Conservation (phyloP, 2,113 vertebrate genomes). For the Colius striatus region DNA sequence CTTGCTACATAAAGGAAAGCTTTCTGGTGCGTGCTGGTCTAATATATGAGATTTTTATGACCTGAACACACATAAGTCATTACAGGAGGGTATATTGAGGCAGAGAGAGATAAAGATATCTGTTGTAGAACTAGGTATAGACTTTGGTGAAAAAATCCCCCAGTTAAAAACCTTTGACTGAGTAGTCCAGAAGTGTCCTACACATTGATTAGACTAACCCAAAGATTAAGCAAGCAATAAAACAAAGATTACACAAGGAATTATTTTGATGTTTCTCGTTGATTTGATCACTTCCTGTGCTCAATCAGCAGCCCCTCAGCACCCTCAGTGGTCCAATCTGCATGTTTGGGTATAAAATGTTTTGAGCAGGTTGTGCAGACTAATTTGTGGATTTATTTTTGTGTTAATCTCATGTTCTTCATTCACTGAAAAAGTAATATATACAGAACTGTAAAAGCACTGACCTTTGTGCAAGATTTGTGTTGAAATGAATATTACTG, state of each 20-base stretch:
- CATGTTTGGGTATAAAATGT: not conserved
- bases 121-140: not conserved
- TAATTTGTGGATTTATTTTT: not conserved
- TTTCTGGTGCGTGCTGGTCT: not conserved
- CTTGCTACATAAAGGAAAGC: not conserved
- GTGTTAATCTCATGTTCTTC: not conserved
- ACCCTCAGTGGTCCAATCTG: not conserved
- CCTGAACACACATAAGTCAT: not conserved
- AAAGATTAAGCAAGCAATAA: not conserved
- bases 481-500: not conserved
- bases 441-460: not conserved
- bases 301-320: not conserved
- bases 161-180: not conserved
- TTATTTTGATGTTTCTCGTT: not conserved
- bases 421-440: not conserved
- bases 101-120: not conserved
- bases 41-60: not conserved
- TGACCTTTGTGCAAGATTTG: not conserved
- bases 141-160: not conserved
- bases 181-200: not conserved
- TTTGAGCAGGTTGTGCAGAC: not conserved
- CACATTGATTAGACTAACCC: not conserved
- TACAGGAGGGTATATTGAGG: not conserved
- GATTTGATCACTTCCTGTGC: not conserved
- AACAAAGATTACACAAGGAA: not conserved